Conservation (phyloP, 2,888 invertebrate species). For the Digitonthophagus gazella region DNA sequence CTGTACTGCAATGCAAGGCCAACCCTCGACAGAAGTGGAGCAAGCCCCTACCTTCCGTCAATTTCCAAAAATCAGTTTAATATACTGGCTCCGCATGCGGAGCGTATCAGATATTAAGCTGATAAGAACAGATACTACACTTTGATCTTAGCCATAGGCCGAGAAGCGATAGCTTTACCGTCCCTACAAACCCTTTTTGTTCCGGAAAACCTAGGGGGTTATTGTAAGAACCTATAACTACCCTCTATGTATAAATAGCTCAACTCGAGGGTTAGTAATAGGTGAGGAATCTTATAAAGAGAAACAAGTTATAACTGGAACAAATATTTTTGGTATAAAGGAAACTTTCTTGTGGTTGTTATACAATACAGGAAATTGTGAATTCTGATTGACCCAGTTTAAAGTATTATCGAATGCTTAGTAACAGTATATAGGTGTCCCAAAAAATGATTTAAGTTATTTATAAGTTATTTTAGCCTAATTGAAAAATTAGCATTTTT, state of each 20-base stretch:
- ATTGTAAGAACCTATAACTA: neutral
- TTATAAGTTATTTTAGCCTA: too few relatives aligned
- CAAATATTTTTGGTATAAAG: too few relatives aligned
- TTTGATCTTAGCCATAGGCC: constrained; percentile 59
- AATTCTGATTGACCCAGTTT: too few relatives aligned
- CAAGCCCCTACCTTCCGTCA: constrained; percentile 61
- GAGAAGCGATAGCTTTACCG: constrained; percentile 51
- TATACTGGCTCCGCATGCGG: constrained; percentile 52
- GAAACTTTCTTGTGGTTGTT: too few relatives aligned
- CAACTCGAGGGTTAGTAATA: neutral
- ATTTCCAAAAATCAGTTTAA: constrained; percentile 42
- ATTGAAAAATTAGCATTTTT: too few relatives aligned
- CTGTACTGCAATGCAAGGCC: constrained; percentile 68
- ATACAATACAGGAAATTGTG: too few relatives aligned
- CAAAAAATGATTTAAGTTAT: too few relatives aligned
- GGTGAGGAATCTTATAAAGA: too few relatives aligned
- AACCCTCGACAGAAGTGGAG: constrained; percentile 66
- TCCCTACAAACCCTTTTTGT: neutral
- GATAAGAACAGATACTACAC: constrained; percentile 69
- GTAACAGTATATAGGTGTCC: too few relatives aligned
- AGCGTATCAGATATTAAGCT: constrained; percentile 68
- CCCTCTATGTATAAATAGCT: neutral
- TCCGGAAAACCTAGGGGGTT: neutral
- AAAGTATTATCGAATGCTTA: too few relatives aligned
- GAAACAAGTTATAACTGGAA: too few relatives aligned